phyloP scores from a whole-genome alignment of 2,888 invertebrate genomes.

The Campaea margaritaria region DNA sequence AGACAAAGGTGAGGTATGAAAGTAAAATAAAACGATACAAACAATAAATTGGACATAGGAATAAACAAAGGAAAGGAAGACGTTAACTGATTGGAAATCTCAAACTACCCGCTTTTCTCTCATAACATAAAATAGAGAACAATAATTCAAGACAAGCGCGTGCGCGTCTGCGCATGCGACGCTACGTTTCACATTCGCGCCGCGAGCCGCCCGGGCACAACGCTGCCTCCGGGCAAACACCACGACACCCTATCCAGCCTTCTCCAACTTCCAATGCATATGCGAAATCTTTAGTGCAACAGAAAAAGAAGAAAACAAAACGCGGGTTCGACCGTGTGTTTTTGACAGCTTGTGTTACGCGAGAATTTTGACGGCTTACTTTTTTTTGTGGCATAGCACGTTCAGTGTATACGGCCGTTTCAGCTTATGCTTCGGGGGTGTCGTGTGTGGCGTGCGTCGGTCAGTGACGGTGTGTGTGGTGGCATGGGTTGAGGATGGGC shows the following conservation, averaged over 20 bases:
- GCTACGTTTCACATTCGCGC: constrained; percentile 81
- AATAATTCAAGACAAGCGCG: constrained; percentile 68
- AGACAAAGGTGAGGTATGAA: no score
- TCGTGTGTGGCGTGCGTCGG: constrained; percentile 68
- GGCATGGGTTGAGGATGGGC: constrained; percentile 81
- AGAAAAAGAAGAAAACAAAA: constrained; percentile 10
- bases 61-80: no score
- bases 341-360: constrained; percentile 19
- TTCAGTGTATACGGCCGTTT: constrained; percentile 37
- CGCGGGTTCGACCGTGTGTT: constrained; percentile 7
- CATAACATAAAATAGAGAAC: constrained; percentile 67
- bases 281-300: constrained; percentile 27
- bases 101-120: constrained; percentile 49
- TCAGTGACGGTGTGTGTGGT: constrained; percentile 78
- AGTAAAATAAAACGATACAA: no score
- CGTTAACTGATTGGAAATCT: background rate
- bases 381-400: constrained; percentile 25
- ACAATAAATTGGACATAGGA: no score
- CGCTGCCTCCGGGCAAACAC: constrained; percentile 63
- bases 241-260: constrained; percentile 61
- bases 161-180: constrained; percentile 69
- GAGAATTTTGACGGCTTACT: constrained; percentile 18
- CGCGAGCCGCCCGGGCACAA: constrained; percentile 71
- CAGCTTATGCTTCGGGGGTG: constrained; percentile 56
- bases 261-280: constrained; percentile 19